Conservation (phyloP, 1,140 invertebrate genomes). For the Caenorhabditis briggsae region DNA sequence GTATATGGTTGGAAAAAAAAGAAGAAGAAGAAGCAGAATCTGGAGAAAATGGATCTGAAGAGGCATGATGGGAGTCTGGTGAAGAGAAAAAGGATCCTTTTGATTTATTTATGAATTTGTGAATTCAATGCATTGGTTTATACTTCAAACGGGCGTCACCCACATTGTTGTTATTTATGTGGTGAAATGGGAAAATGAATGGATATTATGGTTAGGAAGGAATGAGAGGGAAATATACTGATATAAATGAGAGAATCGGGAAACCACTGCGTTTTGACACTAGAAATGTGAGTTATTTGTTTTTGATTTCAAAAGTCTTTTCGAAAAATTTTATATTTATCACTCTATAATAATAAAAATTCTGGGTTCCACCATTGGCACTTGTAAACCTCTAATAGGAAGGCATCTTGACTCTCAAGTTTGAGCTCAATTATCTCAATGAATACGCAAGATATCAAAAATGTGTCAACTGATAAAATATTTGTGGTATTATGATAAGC, state of each 20-base stretch:
- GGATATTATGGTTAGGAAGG: background rate
- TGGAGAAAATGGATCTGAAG: background rate
- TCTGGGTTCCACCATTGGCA: too few species aligned
- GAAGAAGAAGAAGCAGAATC: background rate
- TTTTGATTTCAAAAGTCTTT: too few species aligned
- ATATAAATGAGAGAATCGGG: background rate
- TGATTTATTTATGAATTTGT: conserved; percentile 53
- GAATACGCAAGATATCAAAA: too few species aligned
- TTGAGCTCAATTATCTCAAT: too few species aligned
- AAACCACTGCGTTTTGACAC: too few species aligned
- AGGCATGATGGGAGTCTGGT: background rate
- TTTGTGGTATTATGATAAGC: too few species aligned
- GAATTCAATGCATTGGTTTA: conserved; percentile 43
- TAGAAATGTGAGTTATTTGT: too few species aligned
- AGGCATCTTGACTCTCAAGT: too few species aligned
- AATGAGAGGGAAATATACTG: background rate
- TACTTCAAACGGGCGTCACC: background rate
- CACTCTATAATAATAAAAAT: too few species aligned
- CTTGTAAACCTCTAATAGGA: too few species aligned
- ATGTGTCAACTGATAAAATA: too few species aligned
- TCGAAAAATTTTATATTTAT: too few species aligned
- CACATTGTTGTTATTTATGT: conserved; percentile 45
- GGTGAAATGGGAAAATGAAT: background rate
- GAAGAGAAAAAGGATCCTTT: conserved; percentile 12
- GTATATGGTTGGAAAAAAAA: conserved; percentile 10